phyloP scores from a whole-genome alignment of 2,113 vertebrate species.

The Dasyprocta punctata region DNA sequence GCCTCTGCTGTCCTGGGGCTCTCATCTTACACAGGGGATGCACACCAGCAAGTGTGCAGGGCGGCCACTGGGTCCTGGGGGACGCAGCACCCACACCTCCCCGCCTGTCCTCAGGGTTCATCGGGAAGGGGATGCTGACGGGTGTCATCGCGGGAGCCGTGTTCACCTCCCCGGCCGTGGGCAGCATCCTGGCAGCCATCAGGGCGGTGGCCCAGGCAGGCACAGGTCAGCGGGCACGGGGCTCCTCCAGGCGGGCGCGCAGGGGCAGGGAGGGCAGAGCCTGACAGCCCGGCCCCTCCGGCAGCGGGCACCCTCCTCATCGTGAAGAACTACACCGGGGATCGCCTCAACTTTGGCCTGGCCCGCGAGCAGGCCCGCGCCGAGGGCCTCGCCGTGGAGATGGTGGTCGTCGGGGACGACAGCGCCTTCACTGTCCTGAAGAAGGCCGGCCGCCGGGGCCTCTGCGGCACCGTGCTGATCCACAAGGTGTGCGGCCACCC shows the following conservation, averaged over 20 bases:
- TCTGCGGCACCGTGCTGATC: slow-evolving; percentile 94
- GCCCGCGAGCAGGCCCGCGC: slow-evolving; percentile 92
- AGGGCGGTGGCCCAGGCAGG: slow-evolving; percentile 89
- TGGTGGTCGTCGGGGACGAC: slow-evolving; percentile 95
- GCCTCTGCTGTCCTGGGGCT: background rate
- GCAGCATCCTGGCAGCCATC: slow-evolving; percentile 94
- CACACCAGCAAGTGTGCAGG: background rate
- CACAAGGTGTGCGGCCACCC: slow-evolving; percentile 90
- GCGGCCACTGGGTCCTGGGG: too few species aligned
- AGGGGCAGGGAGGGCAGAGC: fast-evolving
- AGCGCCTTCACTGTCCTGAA: slow-evolving; percentile 90
- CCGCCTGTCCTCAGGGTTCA: slow-evolving; percentile 87
- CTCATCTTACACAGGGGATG: background rate
- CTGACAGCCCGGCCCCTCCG: background rate
- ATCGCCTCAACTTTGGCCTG: slow-evolving; percentile 96
- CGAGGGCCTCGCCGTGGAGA: slow-evolving; percentile 87
- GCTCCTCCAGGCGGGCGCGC: fast-evolving
- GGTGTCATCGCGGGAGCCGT: slow-evolving; percentile 93
- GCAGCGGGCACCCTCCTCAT: slow-evolving; percentile 92
- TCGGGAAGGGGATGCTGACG: slow-evolving; percentile 95
- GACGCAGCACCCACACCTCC: background rate
- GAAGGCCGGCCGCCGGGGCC: slow-evolving; percentile 93
- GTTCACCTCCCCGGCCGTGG: slow-evolving; percentile 94
- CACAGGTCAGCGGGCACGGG: slow-evolving; percentile 79
- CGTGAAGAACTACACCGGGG: slow-evolving; percentile 98